Percentiles rank a stretch among this genome's conserved stretches.
Evolutionary conservation across 1,140 invertebrate genomes (phyloP).

Genomic region (Lasioglossum albipes): DNA sequence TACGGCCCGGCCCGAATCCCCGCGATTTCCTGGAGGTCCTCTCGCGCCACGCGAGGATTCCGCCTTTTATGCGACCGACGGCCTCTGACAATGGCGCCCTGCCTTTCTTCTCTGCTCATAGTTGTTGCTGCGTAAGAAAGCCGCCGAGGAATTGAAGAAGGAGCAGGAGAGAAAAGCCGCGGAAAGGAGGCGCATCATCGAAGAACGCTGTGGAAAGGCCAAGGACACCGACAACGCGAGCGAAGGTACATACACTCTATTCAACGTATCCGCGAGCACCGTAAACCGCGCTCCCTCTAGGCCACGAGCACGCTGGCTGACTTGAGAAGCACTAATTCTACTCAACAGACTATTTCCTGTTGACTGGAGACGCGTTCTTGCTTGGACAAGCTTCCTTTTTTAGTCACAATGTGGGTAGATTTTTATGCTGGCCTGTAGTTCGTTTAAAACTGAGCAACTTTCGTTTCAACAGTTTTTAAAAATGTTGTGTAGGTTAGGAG

Average conservation of each 20-base stretch:
- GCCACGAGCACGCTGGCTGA: background rate
- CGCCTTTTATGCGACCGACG: too few species aligned
- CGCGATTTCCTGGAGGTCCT: background rate
- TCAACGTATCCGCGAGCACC: background rate
- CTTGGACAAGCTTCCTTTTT: too few species aligned
- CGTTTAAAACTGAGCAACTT: too few species aligned
- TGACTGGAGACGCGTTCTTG: too few species aligned
- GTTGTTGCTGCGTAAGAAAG: slow-evolving; percentile 99
- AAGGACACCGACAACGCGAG: slow-evolving; percentile 94
- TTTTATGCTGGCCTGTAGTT: too few species aligned
- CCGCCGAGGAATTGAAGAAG: slow-evolving; percentile 99
- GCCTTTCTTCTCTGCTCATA: slow-evolving; percentile 66
- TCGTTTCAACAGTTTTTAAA: too few species aligned
- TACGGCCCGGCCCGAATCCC: background rate
- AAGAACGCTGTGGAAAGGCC: slow-evolving; percentile 94
- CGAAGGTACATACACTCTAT: slow-evolving; percentile 86
- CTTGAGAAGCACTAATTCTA: too few species aligned
- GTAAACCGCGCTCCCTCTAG: background rate
- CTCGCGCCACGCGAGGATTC: background rate
- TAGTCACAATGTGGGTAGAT: too few species aligned
- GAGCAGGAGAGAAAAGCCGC: slow-evolving; percentile 99
- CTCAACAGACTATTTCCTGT: too few species aligned
- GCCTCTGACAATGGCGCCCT: background rate
- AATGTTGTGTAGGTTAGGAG: too few species aligned
- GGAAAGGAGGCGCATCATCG: slow-evolving; percentile 98